Percentiles rank a stretch among this genome's conserved stretches.
phyloP scores from a whole-genome alignment of 2,888 invertebrate species.

The Myopa testacea region DNA sequence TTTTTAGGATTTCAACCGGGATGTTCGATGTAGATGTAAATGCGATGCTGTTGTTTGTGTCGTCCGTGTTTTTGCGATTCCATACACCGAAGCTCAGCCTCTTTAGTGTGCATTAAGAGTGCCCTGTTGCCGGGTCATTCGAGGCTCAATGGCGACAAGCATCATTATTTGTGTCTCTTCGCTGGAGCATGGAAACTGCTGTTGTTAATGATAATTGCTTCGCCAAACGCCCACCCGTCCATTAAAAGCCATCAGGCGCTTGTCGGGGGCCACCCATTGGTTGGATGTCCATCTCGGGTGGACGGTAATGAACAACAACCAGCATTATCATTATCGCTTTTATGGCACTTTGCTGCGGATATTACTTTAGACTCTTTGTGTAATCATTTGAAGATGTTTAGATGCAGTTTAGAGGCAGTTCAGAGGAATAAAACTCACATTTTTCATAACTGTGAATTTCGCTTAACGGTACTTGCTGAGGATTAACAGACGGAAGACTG shows the following conservation, averaged over 20 bases:
- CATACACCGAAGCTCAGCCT: not conserved
- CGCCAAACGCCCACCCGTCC: constrained; percentile 26
- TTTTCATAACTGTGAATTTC: no score
- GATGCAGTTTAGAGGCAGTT: no score
- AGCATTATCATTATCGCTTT: constrained; percentile 23
- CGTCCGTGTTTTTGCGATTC: constrained; percentile 1
- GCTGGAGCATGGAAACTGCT: constrained; percentile 50
- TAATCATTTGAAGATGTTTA: no score
- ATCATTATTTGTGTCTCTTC: constrained; percentile 31
- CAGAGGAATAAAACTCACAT: no score
- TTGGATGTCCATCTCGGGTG: no score
- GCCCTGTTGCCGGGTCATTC: constrained; percentile 22
- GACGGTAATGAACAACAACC: constrained; percentile 12
- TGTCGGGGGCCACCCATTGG: not conserved
- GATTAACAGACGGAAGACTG: no score
- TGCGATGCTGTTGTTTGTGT: not conserved
- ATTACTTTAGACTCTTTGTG: no score
- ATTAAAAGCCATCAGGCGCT: not conserved
- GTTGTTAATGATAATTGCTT: constrained; percentile 57
- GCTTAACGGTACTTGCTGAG: no score
- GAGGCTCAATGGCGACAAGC: constrained; percentile 24
- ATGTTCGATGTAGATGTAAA: constrained; percentile 4
- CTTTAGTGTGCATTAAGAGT: constrained; percentile 13
- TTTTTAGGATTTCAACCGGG: not conserved
- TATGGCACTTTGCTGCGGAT: not conserved